Base-by-base conservation (phyloP, 2,113 vertebrate genomes). In the Brachyhypopomus gauderio region DNA sequence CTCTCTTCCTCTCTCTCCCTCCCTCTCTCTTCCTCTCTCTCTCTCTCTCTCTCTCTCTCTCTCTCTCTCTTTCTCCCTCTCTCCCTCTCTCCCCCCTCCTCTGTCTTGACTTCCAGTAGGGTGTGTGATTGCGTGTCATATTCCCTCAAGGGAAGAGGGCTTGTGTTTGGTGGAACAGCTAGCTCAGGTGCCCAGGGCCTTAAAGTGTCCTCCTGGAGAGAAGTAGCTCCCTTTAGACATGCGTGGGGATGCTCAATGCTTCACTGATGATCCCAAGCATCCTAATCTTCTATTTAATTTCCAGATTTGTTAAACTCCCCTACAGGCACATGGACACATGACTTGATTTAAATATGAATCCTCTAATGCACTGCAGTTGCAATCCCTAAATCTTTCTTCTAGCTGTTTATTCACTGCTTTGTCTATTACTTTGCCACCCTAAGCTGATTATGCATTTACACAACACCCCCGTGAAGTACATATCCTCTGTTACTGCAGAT, bases 81-180 rank as follows among this genome's bases (percentile, higher is more conserved):
- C 48, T 56, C 71, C 30, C 48, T 77, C 60, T 73, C 48, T 30
- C 45, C 36, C 25, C 36, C 75, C 75, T 78, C 55, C 63, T 75
- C 72, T 80, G 78, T n/a, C 72, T 34, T 81, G 75, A 76, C 81
- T 78, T 78, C 70, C 75, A 84, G 45, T 63, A 83, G 66, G 62
- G 60, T 66, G 82, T 72, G 77, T 80, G 85, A 81, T 81, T 62
- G 70, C 73, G 77, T 66, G 70, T 82, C 56, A 66, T 69, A 25
- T 20, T 55, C 79, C 80, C 71, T 76, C 45, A 63, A 75, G 75
- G 78, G 72, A 75, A 73, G 79, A 79, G 64, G 23, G 30, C 59
- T 78, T 48, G 41, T 69, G 58, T 85, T 78, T 75, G 56, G 48
- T 74, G 64, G 22, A n/a, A 34, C 30, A 75, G 82, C 77, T 52